Conservation (phyloP, 2,888 invertebrate genomes). For the Himalopsyche kuldschensis region DNA sequence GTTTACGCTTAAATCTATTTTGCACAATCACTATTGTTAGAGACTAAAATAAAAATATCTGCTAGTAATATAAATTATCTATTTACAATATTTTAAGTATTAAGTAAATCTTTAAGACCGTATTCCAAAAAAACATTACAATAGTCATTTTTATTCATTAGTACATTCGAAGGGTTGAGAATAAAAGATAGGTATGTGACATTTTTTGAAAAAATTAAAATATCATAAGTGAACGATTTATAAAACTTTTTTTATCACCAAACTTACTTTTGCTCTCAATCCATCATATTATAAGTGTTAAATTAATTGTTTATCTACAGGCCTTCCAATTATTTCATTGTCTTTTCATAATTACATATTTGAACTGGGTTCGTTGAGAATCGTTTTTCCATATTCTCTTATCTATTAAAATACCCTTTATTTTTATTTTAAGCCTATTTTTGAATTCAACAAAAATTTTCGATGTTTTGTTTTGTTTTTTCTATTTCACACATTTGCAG, state of each 20-base stretch:
- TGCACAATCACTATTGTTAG: slow-evolving; percentile 4
- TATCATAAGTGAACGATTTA: too few relatives aligned
- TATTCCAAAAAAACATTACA: not conserved
- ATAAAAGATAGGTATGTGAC: not conserved
- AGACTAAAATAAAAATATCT: slow-evolving; percentile 5
- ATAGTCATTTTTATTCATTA: not conserved
- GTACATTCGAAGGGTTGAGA: not conserved
- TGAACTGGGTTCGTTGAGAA: not conserved
- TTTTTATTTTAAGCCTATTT: not conserved
- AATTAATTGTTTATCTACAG: not conserved
- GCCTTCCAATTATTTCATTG: not conserved
- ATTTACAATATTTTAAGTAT: not conserved
- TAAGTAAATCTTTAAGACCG: not conserved
- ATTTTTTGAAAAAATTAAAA: not conserved
- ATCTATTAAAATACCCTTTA: not conserved
- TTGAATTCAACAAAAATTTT: not conserved
- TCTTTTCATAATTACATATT: not conserved
- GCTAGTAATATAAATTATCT: not conserved
- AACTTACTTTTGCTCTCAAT: not conserved
- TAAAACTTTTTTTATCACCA: not conserved
- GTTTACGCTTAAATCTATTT: slow-evolving; percentile 3
- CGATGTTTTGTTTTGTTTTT: not conserved
- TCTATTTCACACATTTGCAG: not conserved
- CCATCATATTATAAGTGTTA: not conserved
- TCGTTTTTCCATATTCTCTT: not conserved